A percentile compares a stretch with the other conserved stretches of the same genome.
Evolutionary conservation across 2,888 invertebrate species (phyloP).

Genomic region (Ectropis crepuscularia): DNA sequence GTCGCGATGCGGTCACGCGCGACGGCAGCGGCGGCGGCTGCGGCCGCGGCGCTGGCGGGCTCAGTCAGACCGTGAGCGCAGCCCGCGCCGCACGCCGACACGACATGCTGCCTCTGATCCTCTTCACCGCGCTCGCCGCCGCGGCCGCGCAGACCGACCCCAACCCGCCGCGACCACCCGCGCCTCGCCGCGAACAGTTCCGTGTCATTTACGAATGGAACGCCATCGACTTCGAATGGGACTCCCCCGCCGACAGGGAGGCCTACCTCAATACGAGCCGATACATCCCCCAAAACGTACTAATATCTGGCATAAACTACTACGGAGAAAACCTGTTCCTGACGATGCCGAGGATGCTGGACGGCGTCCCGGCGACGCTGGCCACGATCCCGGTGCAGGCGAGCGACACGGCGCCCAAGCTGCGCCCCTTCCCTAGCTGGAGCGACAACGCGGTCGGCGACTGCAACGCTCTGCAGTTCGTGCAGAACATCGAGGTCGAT

Average conservation of each 20-base stretch:
- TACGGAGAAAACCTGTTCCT: conserved; percentile 88
- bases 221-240: conserved; percentile 88
- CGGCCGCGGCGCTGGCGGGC: conserved; percentile 56
- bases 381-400: conserved; percentile 82
- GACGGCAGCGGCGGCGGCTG: conserved; percentile 43
- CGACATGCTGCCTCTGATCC: conserved; percentile 65
- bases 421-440: conserved; percentile 90
- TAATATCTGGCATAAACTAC: conserved; percentile 88
- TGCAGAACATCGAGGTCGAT: conserved; percentile 91
- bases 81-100: conserved; percentile 67
- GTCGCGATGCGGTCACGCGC: conserved; percentile 62
- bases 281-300: conserved; percentile 88
- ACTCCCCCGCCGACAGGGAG: conserved; percentile 80
- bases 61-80: conserved; percentile 71
- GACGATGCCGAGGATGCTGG: conserved; percentile 88
- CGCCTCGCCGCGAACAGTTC: conserved; percentile 83
- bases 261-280: conserved; percentile 82
- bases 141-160: conserved; percentile 73
- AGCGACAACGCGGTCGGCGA: conserved; percentile 87
- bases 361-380: conserved; percentile 89
- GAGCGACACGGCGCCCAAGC: conserved; percentile 81
- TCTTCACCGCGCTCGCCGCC: conserved; percentile 66
- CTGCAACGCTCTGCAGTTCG: conserved; percentile 89
- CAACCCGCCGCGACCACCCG: conserved; percentile 58
- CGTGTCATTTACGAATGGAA: conserved; percentile 90